Base-by-base conservation (phyloP, 2,888 invertebrate species). In the Eilema sororculum region DNA sequence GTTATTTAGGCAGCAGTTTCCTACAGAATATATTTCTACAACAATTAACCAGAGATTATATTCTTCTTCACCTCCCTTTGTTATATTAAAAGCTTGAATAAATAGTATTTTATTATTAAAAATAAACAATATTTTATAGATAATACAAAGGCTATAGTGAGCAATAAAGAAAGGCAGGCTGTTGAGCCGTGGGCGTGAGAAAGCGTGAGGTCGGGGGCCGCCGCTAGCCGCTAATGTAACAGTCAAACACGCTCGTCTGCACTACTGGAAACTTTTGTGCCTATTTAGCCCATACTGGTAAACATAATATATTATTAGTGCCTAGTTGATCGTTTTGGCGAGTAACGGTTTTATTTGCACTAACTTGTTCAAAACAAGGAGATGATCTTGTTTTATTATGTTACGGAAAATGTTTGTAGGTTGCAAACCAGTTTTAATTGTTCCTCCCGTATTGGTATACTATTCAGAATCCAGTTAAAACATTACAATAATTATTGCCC, bases 171-270 rank as follows among this genome's bases (percentile, higher is more conserved):
- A 90, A 91, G 92, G 85, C 77, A 91, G 92, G 85, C 78, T 72
- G 67, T 77, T 74, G 68, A 72, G 71, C 74, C 79, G 91, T 93
- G 93, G 93, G 93, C 93, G 94, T 93, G 94, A 87, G 94, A 93
- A 93, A 89, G 87, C 78, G 85, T 84, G 90, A 87, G 87, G 89
- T 89, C 89, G 90, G 87, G 82, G 87, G 81, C 82, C 69, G 82
- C 61, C 75, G 84, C 84, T 25, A 41, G 84, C 84, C 74, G 91
- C 90, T 94, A 94, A 94, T 90, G 87, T 83, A 82, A 83, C 82
- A 83, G 80, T 84, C 92, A 94, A 93, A 94, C 92, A 94, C 87
- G 88, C 87, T 86, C 82, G 83, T 75, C 67, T 70, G 69, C 71
- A 69, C 80, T 76, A 73, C 83, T 77, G 82, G 73, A 77, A 78